Percentiles rank a stretch among this genome's conserved stretches.
Conservation (phyloP, 2,888 invertebrate genomes). For the Eustalomyia histrio region DNA sequence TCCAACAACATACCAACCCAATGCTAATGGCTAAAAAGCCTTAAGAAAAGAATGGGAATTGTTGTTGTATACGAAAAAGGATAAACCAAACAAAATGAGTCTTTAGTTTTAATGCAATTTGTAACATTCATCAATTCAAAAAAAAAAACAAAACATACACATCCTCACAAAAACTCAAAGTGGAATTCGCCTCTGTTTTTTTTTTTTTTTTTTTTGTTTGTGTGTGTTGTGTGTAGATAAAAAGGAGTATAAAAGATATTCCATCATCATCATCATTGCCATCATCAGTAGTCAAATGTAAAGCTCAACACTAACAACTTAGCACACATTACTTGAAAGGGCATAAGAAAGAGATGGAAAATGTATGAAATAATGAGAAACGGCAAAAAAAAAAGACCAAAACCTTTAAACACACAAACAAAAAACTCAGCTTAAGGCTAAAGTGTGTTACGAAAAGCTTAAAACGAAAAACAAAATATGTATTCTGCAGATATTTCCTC, state of each 20-base stretch:
- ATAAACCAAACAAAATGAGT: conserved; percentile 6
- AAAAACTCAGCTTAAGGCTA: conserved; percentile 44
- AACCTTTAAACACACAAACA: background rate
- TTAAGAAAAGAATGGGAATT: conserved; percentile 42
- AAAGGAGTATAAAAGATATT: conserved; percentile 47
- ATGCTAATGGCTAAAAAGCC: conserved; percentile 57
- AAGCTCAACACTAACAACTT: conserved; percentile 55
- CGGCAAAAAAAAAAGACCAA: conserved; percentile 26
- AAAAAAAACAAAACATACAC: conserved; percentile 9
- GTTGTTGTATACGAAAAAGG: conserved; percentile 8
- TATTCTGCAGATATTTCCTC: conserved; percentile 44
- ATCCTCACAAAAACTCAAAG: conserved; percentile 23
- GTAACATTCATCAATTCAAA: conserved; percentile 55
- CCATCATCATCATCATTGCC: conserved; percentile 59
- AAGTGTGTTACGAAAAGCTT: conserved; percentile 11
- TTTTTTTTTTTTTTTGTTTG: background rate
- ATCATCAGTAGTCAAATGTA: conserved; percentile 48
- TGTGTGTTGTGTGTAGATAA: background rate
- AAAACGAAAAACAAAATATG: conserved; percentile 36
- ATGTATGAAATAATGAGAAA: conserved; percentile 35
- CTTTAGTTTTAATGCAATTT: conserved; percentile 60
- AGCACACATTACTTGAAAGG: conserved; percentile 33
- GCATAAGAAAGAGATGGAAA: conserved; percentile 40
- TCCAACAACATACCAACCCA: conserved; percentile 51
- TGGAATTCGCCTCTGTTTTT: conserved; percentile 40